Conservation (phyloP, 2,888 invertebrate species). For the Drosophila merina region DNA sequence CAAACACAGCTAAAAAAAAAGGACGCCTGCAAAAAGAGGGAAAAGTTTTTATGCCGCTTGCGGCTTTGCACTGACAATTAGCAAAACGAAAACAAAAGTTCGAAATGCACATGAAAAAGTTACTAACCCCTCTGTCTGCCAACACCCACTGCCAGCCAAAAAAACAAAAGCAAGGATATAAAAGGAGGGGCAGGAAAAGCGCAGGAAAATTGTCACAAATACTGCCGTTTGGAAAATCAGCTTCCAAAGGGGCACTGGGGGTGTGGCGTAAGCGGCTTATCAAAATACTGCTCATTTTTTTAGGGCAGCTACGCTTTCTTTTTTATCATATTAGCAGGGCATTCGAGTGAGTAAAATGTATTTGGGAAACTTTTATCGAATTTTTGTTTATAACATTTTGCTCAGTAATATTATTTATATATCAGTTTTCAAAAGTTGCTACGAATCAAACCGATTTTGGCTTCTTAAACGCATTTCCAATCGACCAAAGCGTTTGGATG, state of each 20-base stretch:
- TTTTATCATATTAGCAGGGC: slow-evolving; percentile 58
- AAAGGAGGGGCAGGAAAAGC: slow-evolving; percentile 1
- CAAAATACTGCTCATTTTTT: slow-evolving; percentile 57
- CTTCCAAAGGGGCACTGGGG: slow-evolving; percentile 9
- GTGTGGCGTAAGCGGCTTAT: slow-evolving; percentile 64
- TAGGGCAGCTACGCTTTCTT: slow-evolving; percentile 4
- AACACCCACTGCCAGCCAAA: slow-evolving; percentile 13
- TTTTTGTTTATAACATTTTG: slow-evolving; percentile 30
- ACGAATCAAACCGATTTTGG: neutral
- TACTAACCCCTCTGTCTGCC: slow-evolving; percentile 24
- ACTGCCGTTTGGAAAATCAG: slow-evolving; percentile 47
- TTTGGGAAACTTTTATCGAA: slow-evolving; percentile 68
- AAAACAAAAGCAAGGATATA: slow-evolving; percentile 4
- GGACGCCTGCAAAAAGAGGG: slow-evolving; percentile 19
- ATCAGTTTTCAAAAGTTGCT: slow-evolving; percentile 7
- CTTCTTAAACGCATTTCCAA: neutral
- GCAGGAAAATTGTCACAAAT: slow-evolving; percentile 48
- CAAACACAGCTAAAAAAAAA: slow-evolving; percentile 31
- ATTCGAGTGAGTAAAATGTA: slow-evolving; percentile 66
- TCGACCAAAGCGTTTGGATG: slow-evolving; percentile 7
- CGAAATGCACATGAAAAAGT: slow-evolving; percentile 47
- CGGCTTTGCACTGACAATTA: slow-evolving; percentile 69
- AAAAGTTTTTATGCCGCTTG: slow-evolving; percentile 63
- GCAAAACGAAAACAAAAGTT: slow-evolving; percentile 57
- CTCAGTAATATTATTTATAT: neutral